Percentiles rank a stretch among this genome's conserved stretches.
These are phyloP conservation scores for Acanthochromis polyacanthus DNA, from an alignment of 2,113 vertebrate genomes.

Conservation along the genomic window DNA sequence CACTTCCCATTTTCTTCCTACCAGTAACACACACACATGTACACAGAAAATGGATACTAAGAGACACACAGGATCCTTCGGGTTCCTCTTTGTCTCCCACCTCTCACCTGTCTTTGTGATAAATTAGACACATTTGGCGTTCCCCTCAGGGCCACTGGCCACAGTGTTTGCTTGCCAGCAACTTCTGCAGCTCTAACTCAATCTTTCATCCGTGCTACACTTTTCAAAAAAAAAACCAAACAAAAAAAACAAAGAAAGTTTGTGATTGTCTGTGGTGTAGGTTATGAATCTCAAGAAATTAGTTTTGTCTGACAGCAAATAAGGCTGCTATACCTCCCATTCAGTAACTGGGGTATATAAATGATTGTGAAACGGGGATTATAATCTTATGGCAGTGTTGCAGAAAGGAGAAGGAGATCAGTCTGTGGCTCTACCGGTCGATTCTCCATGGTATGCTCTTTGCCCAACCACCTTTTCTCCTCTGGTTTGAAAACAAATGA, in stretches of 20 bases:
- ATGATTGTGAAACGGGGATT: background rate
- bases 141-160: constrained; percentile 40
- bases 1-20: background rate
- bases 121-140: constrained; percentile 76
- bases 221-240: background rate
- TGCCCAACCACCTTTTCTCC: constrained; percentile 21
- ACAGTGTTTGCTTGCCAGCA: constrained; percentile 62
- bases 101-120: constrained; percentile 71
- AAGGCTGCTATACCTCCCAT: background rate
- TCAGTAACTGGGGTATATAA: background rate
- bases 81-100: constrained; percentile 52
- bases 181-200: constrained; percentile 50
- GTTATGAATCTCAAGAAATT: background rate
- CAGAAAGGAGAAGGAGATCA: constrained; percentile 10
- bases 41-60: constrained; percentile 4
- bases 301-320: constrained; percentile 9
- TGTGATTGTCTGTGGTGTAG: background rate
- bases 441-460: constrained; percentile 16
- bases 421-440: constrained; percentile 11
- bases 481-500: constrained; percentile 63
- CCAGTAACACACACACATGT: constrained; percentile 11
- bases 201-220: constrained; percentile 38
- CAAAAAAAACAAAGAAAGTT: constrained; percentile 4
- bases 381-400: background rate
- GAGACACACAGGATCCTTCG: constrained; percentile 14